These are phyloP conservation scores for Trichosurus vulpecula DNA, from an alignment of 2,797 vertebrate genomes.

Conservation along the genomic window DNA sequence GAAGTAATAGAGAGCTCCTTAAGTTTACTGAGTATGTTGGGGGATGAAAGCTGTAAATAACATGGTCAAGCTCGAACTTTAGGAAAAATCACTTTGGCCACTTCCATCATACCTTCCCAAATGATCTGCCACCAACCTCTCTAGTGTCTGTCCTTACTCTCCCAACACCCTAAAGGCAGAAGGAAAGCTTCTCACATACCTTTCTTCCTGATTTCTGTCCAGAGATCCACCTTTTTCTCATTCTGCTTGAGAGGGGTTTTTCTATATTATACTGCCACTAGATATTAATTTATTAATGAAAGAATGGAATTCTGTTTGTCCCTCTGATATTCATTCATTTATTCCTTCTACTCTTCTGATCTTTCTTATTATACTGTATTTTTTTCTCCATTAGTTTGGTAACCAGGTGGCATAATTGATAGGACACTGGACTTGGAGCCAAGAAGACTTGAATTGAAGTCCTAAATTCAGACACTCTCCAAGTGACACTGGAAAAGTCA, in stretches of 20 bases:
- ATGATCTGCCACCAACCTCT: background rate
- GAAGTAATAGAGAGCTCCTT: background rate
- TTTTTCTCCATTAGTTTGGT: background rate
- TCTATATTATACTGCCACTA: background rate
- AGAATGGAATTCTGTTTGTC: background rate
- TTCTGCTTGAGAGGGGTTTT: background rate
- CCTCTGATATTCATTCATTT: background rate
- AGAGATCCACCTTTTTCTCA: background rate
- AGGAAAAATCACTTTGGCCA: background rate
- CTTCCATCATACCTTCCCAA: background rate
- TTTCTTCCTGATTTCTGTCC: background rate
- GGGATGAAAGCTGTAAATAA: background rate
- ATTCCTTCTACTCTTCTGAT: background rate
- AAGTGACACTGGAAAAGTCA: background rate
- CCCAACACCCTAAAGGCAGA: background rate
- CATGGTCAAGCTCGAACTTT: background rate
- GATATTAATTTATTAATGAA: background rate
- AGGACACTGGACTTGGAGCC: background rate
- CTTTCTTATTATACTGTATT: background rate
- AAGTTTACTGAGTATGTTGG: background rate
- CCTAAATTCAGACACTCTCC: background rate
- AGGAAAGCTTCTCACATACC: background rate
- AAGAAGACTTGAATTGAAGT: background rate
- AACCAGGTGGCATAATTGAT: background rate
- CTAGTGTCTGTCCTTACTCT: background rate